Evolutionary conservation across 2,888 invertebrate species (phyloP).

Genomic region (Iphiclides podalirius): DNA sequence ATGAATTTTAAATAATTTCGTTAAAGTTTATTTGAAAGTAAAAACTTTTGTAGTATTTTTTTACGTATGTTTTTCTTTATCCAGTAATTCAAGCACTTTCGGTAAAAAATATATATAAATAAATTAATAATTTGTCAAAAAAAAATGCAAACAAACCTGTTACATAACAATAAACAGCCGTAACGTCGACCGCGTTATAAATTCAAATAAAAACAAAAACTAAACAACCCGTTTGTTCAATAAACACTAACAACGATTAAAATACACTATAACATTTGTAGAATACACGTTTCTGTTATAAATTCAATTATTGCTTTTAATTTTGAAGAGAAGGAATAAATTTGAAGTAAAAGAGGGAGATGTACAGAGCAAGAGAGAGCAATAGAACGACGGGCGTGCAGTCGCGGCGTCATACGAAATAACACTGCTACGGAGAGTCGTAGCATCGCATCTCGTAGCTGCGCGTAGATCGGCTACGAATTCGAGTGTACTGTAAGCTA

Average conservation of each 20-base stretch:
- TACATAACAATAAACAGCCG: slow-evolving; percentile 25
- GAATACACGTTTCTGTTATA: slow-evolving; percentile 15
- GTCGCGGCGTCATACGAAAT: slow-evolving; percentile 24
- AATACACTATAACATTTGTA: slow-evolving; percentile 15
- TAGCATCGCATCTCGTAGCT: slow-evolving; percentile 24
- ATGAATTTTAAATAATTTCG: no score
- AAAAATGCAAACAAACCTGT: slow-evolving; percentile 23
- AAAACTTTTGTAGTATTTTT: no score
- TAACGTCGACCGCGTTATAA: slow-evolving; percentile 15
- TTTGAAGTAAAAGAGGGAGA: slow-evolving; percentile 22
- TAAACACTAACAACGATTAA: slow-evolving; percentile 16
- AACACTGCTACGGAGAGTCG: slow-evolving; percentile 24
- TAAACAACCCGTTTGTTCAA: neutral
- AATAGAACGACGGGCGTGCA: slow-evolving; percentile 23
- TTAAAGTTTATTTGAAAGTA: no score
- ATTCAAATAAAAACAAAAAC: slow-evolving; percentile 19
- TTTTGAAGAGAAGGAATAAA: slow-evolving; percentile 17
- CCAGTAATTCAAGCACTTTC: neutral
- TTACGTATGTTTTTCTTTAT: no score
- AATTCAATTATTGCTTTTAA: slow-evolving; percentile 16
- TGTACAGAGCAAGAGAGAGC: slow-evolving; percentile 22
- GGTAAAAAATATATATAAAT: neutral
- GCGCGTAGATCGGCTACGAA: slow-evolving; percentile 25
- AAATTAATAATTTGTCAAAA: neutral
- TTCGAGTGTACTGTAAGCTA: slow-evolving; percentile 18